Conservation (phyloP, 2,113 vertebrate genomes). For the Cairina moschata region DNA sequence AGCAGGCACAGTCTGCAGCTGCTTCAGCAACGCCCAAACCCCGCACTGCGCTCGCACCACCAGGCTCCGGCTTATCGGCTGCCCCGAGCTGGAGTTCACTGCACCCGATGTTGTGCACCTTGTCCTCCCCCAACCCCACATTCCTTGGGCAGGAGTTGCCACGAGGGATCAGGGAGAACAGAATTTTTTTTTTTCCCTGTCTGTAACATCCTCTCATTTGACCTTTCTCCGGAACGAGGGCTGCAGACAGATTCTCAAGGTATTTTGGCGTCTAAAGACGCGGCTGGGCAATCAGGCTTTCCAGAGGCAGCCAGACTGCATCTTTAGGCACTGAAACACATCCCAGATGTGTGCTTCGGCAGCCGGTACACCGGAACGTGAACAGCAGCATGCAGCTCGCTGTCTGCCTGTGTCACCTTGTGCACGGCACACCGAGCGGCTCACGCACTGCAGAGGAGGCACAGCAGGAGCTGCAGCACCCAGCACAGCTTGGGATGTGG, state of each 20-base stretch:
- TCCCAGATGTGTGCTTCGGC: background rate
- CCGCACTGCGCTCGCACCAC: fast-evolving
- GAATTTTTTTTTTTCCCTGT: background rate
- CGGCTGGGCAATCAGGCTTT: background rate
- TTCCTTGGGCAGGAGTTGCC: background rate
- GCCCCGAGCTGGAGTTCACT: background rate
- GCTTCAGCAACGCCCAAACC: background rate
- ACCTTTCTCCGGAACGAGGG: background rate
- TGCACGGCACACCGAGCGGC: fast-evolving
- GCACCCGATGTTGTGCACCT: background rate
- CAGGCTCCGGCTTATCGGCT: background rate
- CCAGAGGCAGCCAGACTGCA: background rate
- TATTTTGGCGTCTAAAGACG: background rate
- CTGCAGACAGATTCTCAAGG: background rate
- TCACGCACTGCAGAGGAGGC: fast-evolving
- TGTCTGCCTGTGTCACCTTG: fast-evolving
- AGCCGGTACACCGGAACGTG: fast-evolving
- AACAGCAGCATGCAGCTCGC: background rate
- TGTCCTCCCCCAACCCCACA: fast-evolving
- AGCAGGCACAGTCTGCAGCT: background rate
- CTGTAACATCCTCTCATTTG: background rate
- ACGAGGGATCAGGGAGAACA: background rate
- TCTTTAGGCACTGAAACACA: background rate
- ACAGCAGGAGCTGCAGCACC: background rate
- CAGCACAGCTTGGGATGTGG: background rate